Evolutionary conservation across 2,797 vertebrate genomes (phyloP), one percentile per base, ranked within the genome.

Genomic region (Carapus acus): DNA sequence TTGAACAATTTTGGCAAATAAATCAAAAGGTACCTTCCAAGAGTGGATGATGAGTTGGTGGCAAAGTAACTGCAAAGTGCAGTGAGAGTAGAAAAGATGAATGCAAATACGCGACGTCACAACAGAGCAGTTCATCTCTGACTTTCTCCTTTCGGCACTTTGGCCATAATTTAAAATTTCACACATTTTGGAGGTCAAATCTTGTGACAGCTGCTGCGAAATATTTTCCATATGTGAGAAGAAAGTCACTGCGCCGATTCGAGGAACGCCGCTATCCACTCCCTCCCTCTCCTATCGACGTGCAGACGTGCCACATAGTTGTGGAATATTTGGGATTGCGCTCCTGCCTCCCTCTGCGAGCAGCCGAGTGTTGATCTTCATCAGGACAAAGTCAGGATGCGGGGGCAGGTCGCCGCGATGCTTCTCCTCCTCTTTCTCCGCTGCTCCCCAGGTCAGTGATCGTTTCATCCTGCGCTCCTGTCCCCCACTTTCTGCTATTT

Each of bases 191-290:
- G n/a, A n/a, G n/a, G n/a, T n/a, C n/a, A n/a, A n/a, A n/a, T 76
- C 71, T 65, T 82, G 67, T 82, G 71, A 81, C 85, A 80, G 59
- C 80, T 79, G 80, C 74, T 69, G 65, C 49, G 57, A 86, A 87
- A 88, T 88, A 73, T 78, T 79, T 90, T 87, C 87, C 89, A 90
- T 73, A 80, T 89, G 88, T 58, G 78, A 65, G 64, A 51, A 63
- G 73, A 75, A 70, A 70, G 66, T 63, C 51, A 74, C 58, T 73
- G 42, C 46, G 63, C 56, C 58, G 64, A 76, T 74, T 78, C 62
- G 47, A 70, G 70, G 70, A 71, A 69, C 61, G 41, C 47, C 42
- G 81, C 65, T 85, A 52, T 49, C 39, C 18, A 24, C 49, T 46
- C 18, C 49, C 23, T 40, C 42, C 43, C 61, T 50, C 22, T 21